Percentiles rank a stretch among this genome's conserved stretches.
phyloP scores from a whole-genome alignment of 2,113 vertebrate species.

The Aldabrachelys gigantea region DNA sequence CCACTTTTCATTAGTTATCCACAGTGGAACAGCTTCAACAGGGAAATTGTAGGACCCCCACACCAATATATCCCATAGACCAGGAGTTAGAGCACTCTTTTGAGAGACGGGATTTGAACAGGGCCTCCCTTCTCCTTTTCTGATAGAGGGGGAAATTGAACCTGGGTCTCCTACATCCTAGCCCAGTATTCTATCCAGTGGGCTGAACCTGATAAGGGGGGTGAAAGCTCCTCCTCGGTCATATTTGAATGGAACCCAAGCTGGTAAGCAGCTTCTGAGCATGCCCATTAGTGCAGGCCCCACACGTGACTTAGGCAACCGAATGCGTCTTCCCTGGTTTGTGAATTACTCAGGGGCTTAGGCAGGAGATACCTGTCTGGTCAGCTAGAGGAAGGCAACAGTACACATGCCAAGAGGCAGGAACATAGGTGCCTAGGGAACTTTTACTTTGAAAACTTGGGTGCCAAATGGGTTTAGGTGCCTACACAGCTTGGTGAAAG shows the following conservation, averaged over 20 bases:
- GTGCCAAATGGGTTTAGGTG: background rate
- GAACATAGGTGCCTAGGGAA: background rate
- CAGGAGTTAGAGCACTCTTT: background rate
- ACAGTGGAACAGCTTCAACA: background rate
- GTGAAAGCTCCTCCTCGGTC: too few species aligned
- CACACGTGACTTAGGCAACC: background rate
- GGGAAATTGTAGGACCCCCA: background rate
- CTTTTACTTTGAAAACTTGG: background rate
- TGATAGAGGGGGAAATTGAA: background rate
- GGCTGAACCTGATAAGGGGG: background rate
- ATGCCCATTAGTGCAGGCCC: background rate
- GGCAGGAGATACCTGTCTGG: background rate
- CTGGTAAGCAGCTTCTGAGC: background rate
- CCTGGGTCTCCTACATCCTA: background rate
- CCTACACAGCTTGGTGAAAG: background rate
- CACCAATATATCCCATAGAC: background rate
- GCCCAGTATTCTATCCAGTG: background rate
- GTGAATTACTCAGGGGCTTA: background rate
- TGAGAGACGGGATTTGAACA: background rate
- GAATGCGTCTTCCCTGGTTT: background rate
- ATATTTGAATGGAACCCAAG: background rate
- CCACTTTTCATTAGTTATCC: background rate
- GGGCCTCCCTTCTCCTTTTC: background rate
- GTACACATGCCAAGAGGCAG: background rate
- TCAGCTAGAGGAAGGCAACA: background rate